A percentile compares a stretch with the other conserved stretches of the same genome.
Conservation (phyloP, 92 coral and sea anemone species). For the Epizoanthus ramosus region DNA sequence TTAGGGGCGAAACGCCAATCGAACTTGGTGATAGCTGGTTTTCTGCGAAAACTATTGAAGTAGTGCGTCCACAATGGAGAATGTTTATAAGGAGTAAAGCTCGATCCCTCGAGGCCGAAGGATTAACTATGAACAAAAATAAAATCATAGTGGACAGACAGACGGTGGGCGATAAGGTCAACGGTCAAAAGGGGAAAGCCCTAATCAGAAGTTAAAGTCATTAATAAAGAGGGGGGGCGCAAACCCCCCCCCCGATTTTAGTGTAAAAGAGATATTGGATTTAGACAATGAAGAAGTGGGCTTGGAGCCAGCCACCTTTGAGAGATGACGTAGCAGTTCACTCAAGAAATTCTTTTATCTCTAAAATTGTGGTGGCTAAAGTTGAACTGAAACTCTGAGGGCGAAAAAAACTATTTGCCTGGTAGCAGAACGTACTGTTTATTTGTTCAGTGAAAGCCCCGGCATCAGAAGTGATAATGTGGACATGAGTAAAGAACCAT, state of each 20-base stretch:
- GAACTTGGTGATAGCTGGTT: conserved; percentile 92
- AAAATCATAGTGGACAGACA: conserved; percentile 71
- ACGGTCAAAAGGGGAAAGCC: conserved; percentile 87
- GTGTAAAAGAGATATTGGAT: conserved; percentile 76
- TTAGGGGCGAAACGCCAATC: conserved; percentile 91
- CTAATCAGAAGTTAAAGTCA: conserved; percentile 90
- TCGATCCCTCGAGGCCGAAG: conserved; percentile 68
- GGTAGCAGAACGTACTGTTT: conserved; percentile 85
- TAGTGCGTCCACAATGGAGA: conserved; percentile 63
- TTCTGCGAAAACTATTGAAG: conserved; percentile 84
- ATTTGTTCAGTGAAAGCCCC: too few species aligned
- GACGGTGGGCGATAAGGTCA: conserved; percentile 81
- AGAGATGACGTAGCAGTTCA: conserved; percentile 87
- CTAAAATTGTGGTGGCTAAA: conserved; percentile 86
- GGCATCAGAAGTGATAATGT: conserved; percentile 81
- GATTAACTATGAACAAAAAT: conserved; percentile 75
- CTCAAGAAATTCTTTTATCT: conserved; percentile 66
- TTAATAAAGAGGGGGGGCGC: conserved; percentile 34
- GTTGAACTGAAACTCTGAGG: conserved; percentile 75
- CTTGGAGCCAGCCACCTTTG: conserved; percentile 95
- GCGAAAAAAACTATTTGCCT: conserved; percentile 53
- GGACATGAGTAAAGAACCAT: conserved; percentile 85
- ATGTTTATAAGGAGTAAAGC: conserved; percentile 66
- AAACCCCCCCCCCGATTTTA: conserved; percentile 15
- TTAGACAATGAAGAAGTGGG: conserved; percentile 89